phyloP scores from a whole-genome alignment of 2,888 invertebrate species.

The Microplitis manilae region DNA sequence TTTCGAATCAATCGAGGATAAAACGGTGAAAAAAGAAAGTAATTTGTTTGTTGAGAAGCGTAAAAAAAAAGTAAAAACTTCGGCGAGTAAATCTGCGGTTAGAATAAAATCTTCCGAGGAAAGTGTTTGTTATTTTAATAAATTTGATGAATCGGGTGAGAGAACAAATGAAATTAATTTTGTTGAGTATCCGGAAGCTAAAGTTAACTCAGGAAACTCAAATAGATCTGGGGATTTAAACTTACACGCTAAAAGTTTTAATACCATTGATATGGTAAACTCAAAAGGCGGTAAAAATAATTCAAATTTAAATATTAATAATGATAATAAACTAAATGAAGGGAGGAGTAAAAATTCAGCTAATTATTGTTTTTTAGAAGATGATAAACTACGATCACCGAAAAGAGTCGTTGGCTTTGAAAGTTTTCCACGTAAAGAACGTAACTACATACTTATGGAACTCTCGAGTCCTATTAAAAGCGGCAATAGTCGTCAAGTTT shows the following conservation, averaged over 20 bases:
- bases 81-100: background rate
- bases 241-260: background rate
- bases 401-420: slow-evolving; percentile 52
- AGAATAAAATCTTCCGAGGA: background rate
- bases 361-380: slow-evolving; percentile 5
- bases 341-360: slow-evolving; percentile 25
- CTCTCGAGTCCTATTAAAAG: slow-evolving; percentile 57
- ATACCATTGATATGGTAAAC: slow-evolving; percentile 7
- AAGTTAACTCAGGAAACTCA: slow-evolving; percentile 4
- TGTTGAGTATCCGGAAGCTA: slow-evolving; percentile 17
- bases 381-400: slow-evolving; percentile 49
- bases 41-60: slow-evolving; percentile 18
- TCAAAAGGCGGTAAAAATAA: background rate
- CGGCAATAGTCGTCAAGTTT: slow-evolving; percentile 42
- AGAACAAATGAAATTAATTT: slow-evolving; percentile 30
- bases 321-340: background rate
- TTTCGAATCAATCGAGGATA: slow-evolving; percentile 41
- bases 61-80: slow-evolving; percentile 15
- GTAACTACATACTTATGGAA: slow-evolving; percentile 62
- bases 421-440: slow-evolving; percentile 58
- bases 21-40: slow-evolving; percentile 2
- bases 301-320: background rate
- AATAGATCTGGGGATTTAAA: background rate
- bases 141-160: slow-evolving; percentile 15
- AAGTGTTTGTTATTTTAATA: slow-evolving; percentile 5